Evolutionary conservation across 2,113 vertebrate genomes (phyloP), one percentile per base, ranked within the genome.

Genomic region (Engraulis encrasicolus): DNA sequence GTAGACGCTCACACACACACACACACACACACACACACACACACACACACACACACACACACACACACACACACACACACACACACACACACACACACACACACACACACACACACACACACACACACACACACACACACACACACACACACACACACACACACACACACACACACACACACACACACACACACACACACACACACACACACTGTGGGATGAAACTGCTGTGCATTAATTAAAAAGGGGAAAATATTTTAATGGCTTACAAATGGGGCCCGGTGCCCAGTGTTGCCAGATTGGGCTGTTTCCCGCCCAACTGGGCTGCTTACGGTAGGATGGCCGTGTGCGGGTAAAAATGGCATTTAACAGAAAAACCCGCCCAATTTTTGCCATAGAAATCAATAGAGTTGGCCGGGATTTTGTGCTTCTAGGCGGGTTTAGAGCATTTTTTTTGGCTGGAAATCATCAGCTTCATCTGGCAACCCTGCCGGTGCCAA

Each of bases 171-270:
- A 27, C 27, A 71, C 23, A 31, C 61, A 66, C 58, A 31, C 58
- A 66, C 23, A 66, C 23, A 9, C 58, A 66, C 58, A 31, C 58
- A 66, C 58, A 66, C 58, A 66, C 58, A 27, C 58, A 27, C 27
- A 27, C n/a, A 71, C n/a, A 71, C 61, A 27, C 61, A 31, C 61
- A 31, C 23, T 6, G 23, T 40, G 85, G 84, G 86, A 91, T 78
- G 85, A 27, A 83, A 85, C 88, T 61, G 77, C 84, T 90, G 61
- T 82, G 27, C 86, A 85, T 87, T 91, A 93, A 94, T 94, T 93
- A 93, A 91, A 91, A 92, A 91, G 92, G 80, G 86, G 86, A 93
- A 93, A 93, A 88, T 92, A 91, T 93, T 93, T 94, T 92, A 94
- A 94, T 93, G 90, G 83, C 87, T 94, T 91, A 92, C 92, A 94